Evolutionary conservation across 2,797 vertebrate species (phyloP).

Genomic region (Saguinus oedipus): DNA sequence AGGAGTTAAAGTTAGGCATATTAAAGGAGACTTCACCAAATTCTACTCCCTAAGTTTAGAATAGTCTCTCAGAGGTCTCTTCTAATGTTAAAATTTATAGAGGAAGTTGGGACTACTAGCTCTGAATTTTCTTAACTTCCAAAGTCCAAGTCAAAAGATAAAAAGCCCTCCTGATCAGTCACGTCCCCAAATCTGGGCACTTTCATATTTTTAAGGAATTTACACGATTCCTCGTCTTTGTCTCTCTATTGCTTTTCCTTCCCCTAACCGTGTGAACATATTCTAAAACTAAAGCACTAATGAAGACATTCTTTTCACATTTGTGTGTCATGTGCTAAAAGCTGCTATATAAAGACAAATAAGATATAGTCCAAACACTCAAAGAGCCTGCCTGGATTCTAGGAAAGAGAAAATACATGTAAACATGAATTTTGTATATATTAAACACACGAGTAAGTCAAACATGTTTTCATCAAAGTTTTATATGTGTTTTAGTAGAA

Average conservation of each 20-base stretch:
- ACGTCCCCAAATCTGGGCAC: background rate
- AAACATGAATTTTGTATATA: background rate
- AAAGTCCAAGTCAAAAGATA: background rate
- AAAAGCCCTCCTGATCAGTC: background rate
- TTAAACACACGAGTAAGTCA: background rate
- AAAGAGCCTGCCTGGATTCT: background rate
- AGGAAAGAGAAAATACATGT: background rate
- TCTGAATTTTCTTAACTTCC: background rate
- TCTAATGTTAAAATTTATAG: background rate
- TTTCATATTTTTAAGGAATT: background rate
- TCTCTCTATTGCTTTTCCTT: background rate
- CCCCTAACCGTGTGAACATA: background rate
- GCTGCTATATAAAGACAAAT: background rate
- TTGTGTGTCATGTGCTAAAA: background rate
- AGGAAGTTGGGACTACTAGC: background rate
- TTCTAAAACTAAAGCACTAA: background rate
- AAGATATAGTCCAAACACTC: background rate
- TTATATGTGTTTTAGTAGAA: background rate
- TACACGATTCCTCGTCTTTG: background rate
- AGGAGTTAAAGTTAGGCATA: background rate
- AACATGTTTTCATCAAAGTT: background rate
- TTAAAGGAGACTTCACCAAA: background rate
- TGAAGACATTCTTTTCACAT: background rate
- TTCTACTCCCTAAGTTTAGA: background rate
- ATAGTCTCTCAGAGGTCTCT: background rate